phyloP scores from a whole-genome alignment of 2,888 invertebrate species.

The Yponomeuta evonymella region DNA sequence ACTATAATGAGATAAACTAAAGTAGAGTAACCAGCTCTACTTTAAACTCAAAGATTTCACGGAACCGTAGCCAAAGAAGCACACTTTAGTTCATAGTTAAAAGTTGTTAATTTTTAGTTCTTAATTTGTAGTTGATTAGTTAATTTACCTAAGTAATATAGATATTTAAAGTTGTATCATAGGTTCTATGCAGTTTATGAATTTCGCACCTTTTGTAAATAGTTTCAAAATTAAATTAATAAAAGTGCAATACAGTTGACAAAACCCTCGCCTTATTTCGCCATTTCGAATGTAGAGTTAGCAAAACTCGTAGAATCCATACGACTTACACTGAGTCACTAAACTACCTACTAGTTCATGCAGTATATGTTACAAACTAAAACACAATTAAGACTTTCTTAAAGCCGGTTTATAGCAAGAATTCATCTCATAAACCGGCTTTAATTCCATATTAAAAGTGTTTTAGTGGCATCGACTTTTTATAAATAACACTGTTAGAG shows the following conservation, averaged over 20 bases:
- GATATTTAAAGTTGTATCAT: conserved; percentile 41
- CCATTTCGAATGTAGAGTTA: neutral
- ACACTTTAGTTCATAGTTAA: conserved; percentile 27
- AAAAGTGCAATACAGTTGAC: conserved; percentile 54
- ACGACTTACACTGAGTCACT: no score
- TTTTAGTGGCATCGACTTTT: no score
- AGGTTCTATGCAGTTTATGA: conserved; percentile 37
- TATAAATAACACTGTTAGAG: no score
- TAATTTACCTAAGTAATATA: neutral
- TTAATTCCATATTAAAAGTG: no score
- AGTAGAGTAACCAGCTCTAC: neutral
- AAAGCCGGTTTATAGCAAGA: no score
- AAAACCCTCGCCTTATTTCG: neutral
- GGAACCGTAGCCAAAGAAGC: conserved; percentile 39
- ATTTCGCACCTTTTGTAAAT: conserved; percentile 62
- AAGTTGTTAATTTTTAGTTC: conserved; percentile 48
- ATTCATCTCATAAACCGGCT: no score
- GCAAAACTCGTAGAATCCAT: no score
- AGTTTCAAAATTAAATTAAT: conserved; percentile 51
- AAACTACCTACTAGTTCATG: no score
- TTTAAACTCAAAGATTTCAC: conserved; percentile 28
- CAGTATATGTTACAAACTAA: no score
- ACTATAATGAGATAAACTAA: no score
- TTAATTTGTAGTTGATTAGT: conserved; percentile 10
- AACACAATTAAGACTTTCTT: no score